These are phyloP conservation scores for Hanleya hanleyi DNA, from an alignment of 2,888 invertebrate genomes.

Conservation along the genomic window DNA sequence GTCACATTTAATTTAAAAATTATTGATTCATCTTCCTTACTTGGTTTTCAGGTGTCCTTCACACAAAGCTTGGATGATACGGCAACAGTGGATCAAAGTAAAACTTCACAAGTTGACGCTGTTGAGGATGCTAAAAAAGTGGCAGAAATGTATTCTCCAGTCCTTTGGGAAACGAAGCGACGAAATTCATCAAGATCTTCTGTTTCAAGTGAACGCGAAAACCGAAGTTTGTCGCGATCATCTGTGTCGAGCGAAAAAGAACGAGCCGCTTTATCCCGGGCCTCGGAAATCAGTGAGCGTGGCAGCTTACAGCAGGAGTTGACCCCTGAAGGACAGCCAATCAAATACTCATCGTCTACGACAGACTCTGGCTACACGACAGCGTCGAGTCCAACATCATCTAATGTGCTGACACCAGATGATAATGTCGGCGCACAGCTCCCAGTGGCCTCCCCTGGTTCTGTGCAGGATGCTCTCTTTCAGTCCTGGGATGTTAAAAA, in stretches of 20 bases:
- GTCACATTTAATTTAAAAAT: too few relatives aligned
- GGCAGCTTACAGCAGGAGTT: not conserved
- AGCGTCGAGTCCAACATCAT: not conserved
- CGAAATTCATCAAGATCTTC: not conserved
- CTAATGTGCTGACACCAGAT: not conserved
- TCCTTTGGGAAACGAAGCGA: not conserved
- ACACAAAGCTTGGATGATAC: too few relatives aligned
- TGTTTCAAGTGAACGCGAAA: not conserved
- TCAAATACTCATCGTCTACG: not conserved
- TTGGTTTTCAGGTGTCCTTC: too few relatives aligned
- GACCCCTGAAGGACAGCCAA: not conserved
- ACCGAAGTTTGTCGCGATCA: not conserved
- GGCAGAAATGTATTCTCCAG: conserved; percentile 2
- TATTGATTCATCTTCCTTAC: too few relatives aligned
- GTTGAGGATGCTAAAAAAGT: not conserved
- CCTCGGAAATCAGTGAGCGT: not conserved
- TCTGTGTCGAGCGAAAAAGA: not conserved
- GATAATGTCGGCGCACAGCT: not conserved
- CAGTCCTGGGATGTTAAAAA: not conserved
- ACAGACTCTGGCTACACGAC: conserved; percentile 5
- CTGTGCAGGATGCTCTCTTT: not conserved
- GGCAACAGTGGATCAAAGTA: too few relatives aligned
- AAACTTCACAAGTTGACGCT: too few relatives aligned
- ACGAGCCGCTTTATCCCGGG: not conserved
- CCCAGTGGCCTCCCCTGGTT: not conserved